Evolutionary conservation across 2,113 vertebrate species (phyloP).

Genomic region (Gorsachius goisagi): DNA sequence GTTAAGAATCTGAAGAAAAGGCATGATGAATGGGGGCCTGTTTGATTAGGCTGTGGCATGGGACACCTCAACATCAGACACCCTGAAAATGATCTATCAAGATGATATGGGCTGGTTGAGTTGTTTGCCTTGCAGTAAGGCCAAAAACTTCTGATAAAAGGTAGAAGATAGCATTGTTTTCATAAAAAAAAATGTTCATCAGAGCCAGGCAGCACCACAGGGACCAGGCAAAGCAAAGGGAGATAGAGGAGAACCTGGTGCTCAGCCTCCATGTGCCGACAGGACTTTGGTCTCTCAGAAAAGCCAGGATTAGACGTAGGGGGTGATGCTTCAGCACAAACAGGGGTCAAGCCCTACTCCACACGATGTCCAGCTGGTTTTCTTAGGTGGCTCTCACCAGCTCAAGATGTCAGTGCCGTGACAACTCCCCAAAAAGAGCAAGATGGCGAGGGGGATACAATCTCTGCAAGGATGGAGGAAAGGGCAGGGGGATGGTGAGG

Average conservation of each 20-base stretch:
- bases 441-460: background rate
- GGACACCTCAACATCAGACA: background rate
- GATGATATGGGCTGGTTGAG: background rate
- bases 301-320: background rate
- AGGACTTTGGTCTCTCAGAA: background rate
- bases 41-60: background rate
- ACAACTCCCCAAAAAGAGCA: too few relatives aligned
- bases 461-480: background rate
- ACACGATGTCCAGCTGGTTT: background rate
- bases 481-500: background rate
- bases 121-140: background rate
- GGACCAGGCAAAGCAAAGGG: background rate
- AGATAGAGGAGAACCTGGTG: background rate
- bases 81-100: background rate
- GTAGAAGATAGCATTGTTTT: background rate
- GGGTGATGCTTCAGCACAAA: background rate
- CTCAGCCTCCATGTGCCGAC: fast-evolving
- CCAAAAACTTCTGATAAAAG: background rate
- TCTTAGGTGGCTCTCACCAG: background rate
- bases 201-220: background rate
- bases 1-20: background rate
- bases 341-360: background rate
- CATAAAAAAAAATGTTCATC: background rate
- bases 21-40: background rate
- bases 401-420: background rate